These are phyloP conservation scores for Pheosia tremula DNA, from an alignment of 2,888 invertebrate genomes.

Conservation along the genomic window DNA sequence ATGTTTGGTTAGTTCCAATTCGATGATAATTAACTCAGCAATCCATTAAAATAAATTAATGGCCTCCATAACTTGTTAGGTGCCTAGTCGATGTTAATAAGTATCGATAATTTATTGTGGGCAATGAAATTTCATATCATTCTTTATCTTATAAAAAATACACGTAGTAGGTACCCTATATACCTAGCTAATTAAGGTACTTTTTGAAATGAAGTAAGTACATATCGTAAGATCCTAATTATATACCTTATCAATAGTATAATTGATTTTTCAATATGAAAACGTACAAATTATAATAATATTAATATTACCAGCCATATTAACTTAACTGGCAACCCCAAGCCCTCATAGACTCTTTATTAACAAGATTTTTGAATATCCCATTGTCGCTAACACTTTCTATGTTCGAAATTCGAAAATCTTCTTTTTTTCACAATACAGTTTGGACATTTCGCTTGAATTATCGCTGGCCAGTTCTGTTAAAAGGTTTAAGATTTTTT, in stretches of 20 bases:
- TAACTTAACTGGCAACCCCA: constrained; percentile 20
- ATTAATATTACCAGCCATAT: background rate
- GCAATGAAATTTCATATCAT: no score
- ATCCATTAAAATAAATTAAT: constrained; percentile 4
- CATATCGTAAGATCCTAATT: no score
- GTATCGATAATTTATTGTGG: background rate
- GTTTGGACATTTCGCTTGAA: constrained; percentile 84
- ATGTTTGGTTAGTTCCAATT: background rate
- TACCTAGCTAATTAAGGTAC: no score
- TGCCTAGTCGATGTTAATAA: constrained; percentile 10
- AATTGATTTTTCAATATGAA: no score
- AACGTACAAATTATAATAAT: no score
- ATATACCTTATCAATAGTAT: no score
- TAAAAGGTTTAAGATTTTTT: constrained; percentile 78
- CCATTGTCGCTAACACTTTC: constrained; percentile 84
- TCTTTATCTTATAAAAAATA: no score
- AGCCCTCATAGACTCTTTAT: constrained; percentile 70
- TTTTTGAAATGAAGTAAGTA: no score
- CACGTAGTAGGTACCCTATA: no score
- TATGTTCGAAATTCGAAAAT: constrained; percentile 71
- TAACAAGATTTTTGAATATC: constrained; percentile 83
- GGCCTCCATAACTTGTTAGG: constrained; percentile 24
- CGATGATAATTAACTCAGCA: background rate
- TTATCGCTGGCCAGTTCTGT: constrained; percentile 82
- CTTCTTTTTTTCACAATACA: constrained; percentile 63